A percentile compares a stretch with the other conserved stretches of the same genome.
These are phyloP conservation scores for Circaetus gallicus DNA, from an alignment of 2,113 vertebrate genomes.

Conservation along the genomic window DNA sequence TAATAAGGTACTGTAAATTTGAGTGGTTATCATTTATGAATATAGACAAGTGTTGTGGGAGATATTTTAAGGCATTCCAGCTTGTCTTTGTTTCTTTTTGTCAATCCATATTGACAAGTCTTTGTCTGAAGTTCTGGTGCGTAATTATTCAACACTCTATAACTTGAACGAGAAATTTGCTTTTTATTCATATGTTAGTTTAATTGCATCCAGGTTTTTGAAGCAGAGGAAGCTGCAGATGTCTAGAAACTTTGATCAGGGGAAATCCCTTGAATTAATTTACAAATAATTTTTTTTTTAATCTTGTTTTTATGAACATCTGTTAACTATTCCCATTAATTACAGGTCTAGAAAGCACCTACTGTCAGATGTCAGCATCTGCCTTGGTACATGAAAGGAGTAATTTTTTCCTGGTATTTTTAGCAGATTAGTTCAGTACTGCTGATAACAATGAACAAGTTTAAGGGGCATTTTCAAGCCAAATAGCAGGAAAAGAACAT, in stretches of 20 bases:
- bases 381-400: not conserved
- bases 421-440: not conserved
- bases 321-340: not conserved
- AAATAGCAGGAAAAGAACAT: not conserved
- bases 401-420: not conserved
- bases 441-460: not conserved
- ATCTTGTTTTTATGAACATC: not conserved
- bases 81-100: not conserved
- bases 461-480: not conserved
- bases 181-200: not conserved
- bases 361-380: not conserved
- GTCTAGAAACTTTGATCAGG: not conserved
- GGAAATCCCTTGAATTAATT: not conserved
- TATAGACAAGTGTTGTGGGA: not conserved
- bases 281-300: not conserved
- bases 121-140: not conserved
- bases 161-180: not conserved
- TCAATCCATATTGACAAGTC: not conserved
- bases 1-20: not conserved
- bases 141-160: not conserved
- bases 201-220: conserved; percentile 16
- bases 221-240: not conserved
- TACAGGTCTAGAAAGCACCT: not conserved
- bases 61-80: not conserved
- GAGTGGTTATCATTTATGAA: not conserved